A percentile compares a stretch with the other conserved stretches of the same genome.
phyloP scores from a whole-genome alignment of 2,888 invertebrate species.

The Ormyrus pomaceus region DNA sequence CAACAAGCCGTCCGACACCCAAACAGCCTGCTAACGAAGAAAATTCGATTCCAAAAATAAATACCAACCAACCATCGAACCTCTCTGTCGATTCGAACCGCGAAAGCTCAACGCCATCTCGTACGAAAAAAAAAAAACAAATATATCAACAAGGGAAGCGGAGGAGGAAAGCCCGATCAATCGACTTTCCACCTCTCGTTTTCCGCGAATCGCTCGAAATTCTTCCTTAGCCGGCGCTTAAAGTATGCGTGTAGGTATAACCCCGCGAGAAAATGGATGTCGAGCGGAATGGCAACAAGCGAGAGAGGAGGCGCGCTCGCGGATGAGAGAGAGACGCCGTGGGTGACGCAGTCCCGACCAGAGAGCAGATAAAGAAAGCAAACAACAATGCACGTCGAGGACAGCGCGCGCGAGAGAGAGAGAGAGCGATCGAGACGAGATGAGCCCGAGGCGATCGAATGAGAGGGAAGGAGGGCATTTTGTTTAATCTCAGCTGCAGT shows the following conservation, averaged over 20 bases:
- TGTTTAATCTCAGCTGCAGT: too few species aligned
- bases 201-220: not conserved
- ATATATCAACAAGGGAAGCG: not conserved
- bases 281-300: constrained; percentile 68
- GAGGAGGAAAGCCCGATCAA: not conserved
- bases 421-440: constrained; percentile 19
- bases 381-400: constrained; percentile 34
- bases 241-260: too few species aligned
- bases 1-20: too few species aligned
- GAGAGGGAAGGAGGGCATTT: too few species aligned
- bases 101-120: too few species aligned
- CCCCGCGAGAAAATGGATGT: constrained; percentile 68
- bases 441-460: constrained; percentile 20
- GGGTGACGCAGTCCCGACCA: constrained; percentile 16
- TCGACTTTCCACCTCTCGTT: not conserved
- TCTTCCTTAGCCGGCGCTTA: constrained; percentile 35
- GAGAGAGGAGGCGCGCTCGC: constrained; percentile 10
- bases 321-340: constrained; percentile 3
- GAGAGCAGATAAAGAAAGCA: constrained; percentile 38
- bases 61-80: too few species aligned
- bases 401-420: not conserved
- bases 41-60: too few species aligned
- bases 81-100: too few species aligned
- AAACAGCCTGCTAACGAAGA: too few species aligned
- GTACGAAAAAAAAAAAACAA: too few species aligned